These are phyloP conservation scores for Podilymbus podiceps DNA, from an alignment of 2,113 vertebrate species.

Conservation along the genomic window DNA sequence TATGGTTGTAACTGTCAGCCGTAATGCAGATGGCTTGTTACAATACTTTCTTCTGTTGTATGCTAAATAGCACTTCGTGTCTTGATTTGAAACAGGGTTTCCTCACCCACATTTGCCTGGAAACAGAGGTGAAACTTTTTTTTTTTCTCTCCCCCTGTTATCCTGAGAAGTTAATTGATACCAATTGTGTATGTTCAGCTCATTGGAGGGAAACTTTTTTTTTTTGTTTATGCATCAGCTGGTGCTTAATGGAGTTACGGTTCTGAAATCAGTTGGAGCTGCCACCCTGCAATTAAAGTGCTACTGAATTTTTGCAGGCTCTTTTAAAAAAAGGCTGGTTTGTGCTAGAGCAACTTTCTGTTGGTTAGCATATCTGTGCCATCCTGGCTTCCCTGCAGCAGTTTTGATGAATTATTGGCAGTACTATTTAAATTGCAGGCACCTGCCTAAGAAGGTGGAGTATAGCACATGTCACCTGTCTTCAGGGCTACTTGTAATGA, in stretches of 20 bases:
- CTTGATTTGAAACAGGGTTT: background rate
- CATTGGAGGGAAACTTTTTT: background rate
- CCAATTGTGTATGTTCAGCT: background rate
- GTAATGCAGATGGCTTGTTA: background rate
- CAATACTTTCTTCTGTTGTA: background rate
- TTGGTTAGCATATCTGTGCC: background rate
- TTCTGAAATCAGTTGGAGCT: background rate
- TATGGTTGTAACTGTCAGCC: background rate
- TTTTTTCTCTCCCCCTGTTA: background rate
- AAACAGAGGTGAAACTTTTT: background rate
- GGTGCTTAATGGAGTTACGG: background rate
- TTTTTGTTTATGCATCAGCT: background rate
- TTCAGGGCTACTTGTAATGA: background rate
- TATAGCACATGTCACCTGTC: background rate
- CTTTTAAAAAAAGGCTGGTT: background rate
- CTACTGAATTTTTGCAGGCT: background rate
- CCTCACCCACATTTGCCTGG: background rate
- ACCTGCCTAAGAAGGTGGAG: background rate
- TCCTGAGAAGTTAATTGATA: background rate
- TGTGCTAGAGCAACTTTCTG: background rate
- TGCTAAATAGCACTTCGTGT: background rate
- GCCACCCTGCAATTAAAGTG: background rate
- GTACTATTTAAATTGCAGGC: background rate
- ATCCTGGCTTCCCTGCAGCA: background rate
- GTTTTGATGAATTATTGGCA: background rate